Evolutionary conservation across 2,888 invertebrate species (phyloP), one percentile per base, ranked within the genome.

Genomic region (Cryptocephalus moraei): DNA sequence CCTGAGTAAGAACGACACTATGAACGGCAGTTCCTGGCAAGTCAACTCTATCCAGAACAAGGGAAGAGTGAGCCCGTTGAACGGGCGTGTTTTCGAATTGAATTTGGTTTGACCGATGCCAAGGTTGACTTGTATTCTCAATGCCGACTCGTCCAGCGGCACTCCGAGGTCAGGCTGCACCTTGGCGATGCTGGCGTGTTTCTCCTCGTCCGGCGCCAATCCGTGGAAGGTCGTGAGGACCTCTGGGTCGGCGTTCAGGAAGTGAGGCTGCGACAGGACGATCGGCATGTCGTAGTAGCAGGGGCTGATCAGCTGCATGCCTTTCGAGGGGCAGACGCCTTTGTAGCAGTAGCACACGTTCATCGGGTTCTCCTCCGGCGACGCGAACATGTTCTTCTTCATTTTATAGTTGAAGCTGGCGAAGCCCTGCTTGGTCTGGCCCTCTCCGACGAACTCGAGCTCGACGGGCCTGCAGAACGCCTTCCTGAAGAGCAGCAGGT

Each of bases 391-490:
- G 44, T 76, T 65, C 0, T 80, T 76, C 0, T 76, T 70, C 38
- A 87, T 68, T 45, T 73, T 74, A 62, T 82, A 91, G 49, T 75
- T 69, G 52, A 77, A 74, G 0, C 75, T 81, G 9, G 77, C 71
- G 0, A 81, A 70, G 0, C 84, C 84, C 13, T 71, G 63, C 1
- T 71, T 59, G 8, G 65, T 64, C 1, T 63, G 50, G 0, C 63
- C 58, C 44, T 68, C 65, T 8, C 62, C 54, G 33, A 62, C 58
- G 53, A 70, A 82, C 1, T 62, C 64, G 39, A 82, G 67, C 0
- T 76, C 80, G 36, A 89, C 59, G 1, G 83, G 75, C 41, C 89
- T 75, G 65, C 91, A 92, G 60, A 91, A 82, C 0, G 86, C 79
- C 56, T 82, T 80, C 22, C 88, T 75, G 67, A 81, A 91, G 8